Percentiles rank a stretch among this genome's conserved stretches.
phyloP scores from a whole-genome alignment of 1,140 invertebrate species.

The Pantala flavescens region DNA sequence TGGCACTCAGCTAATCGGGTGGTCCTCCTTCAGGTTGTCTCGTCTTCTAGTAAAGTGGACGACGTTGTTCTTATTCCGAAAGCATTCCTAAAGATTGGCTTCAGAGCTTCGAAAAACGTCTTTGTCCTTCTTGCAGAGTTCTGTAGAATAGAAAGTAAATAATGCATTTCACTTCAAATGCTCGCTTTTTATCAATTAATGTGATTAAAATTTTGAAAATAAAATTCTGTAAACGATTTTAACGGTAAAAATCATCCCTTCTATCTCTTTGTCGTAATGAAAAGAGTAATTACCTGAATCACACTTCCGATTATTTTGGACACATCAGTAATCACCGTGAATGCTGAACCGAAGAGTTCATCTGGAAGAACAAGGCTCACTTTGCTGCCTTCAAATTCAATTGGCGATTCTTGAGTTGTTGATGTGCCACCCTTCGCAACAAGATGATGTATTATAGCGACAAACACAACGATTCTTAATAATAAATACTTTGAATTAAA shows the following conservation, averaged over 20 bases:
- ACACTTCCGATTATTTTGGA: constrained; percentile 54
- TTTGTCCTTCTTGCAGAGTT: background rate
- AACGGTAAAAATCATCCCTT: too few species aligned
- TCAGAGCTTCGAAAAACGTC: background rate
- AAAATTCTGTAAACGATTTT: too few species aligned
- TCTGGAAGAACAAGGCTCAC: constrained; percentile 54
- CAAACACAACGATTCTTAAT: too few species aligned
- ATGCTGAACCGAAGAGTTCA: constrained; percentile 53
- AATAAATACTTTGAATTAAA: too few species aligned
- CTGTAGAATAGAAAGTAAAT: background rate
- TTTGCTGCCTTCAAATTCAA: constrained; percentile 54
- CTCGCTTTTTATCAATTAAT: too few species aligned
- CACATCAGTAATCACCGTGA: constrained; percentile 55
- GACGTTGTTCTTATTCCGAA: background rate
- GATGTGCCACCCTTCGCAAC: too few species aligned
- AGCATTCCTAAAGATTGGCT: background rate
- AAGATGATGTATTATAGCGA: too few species aligned
- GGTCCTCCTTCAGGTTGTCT: too few species aligned
- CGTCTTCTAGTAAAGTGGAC: background rate
- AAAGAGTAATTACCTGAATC: constrained; percentile 47
- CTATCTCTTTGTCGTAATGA: too few species aligned
- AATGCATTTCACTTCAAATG: too few species aligned
- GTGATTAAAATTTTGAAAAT: too few species aligned
- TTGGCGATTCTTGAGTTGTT: constrained; percentile 48
- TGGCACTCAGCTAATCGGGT: too few species aligned